phyloP scores from a whole-genome alignment of 2,888 invertebrate species.

The Cephus runcator region DNA sequence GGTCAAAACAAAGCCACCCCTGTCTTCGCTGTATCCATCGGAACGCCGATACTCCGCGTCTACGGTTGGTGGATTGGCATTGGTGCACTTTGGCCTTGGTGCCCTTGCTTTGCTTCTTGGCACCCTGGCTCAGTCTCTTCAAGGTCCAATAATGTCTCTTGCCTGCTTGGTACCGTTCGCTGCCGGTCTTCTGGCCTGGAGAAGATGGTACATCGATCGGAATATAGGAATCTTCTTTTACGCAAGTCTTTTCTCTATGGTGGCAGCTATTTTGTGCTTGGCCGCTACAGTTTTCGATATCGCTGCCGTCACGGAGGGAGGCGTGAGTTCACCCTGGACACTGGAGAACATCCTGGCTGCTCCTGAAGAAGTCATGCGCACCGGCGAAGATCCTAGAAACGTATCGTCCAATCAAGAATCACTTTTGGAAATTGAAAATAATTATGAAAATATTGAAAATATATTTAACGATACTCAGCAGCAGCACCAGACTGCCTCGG shows the following conservation, averaged over 20 bases:
- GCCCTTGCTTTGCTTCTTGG: slow-evolving; percentile 71
- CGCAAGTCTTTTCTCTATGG: slow-evolving; percentile 68
- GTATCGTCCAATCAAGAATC: background rate
- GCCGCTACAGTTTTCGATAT: slow-evolving; percentile 66
- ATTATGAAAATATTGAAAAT: background rate
- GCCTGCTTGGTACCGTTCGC: slow-evolving; percentile 49
- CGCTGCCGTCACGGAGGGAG: slow-evolving; percentile 52
- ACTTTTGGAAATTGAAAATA: background rate
- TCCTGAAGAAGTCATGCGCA: background rate
- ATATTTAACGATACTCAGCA: background rate
- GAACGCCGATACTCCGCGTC: slow-evolving; percentile 76
- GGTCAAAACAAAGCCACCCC: slow-evolving; percentile 73
- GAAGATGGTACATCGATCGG: slow-evolving; percentile 75
- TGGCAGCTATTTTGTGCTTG: slow-evolving; percentile 67
- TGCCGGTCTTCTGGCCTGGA: slow-evolving; percentile 72
- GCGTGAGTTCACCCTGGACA: slow-evolving; percentile 24
- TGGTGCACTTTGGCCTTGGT: slow-evolving; percentile 73
- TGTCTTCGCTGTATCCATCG: slow-evolving; percentile 72
- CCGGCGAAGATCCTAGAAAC: background rate
- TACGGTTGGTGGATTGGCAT: slow-evolving; percentile 73
- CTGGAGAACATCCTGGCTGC: slow-evolving; percentile 21
- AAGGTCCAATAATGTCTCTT: slow-evolving; percentile 45
- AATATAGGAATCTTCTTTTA: slow-evolving; percentile 74
- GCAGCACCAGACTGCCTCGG: background rate
- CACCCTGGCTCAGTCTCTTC: slow-evolving; percentile 64